These are phyloP conservation scores for Eriocheir sinensis DNA, from an alignment of 1,140 invertebrate genomes.

Conservation along the genomic window DNA sequence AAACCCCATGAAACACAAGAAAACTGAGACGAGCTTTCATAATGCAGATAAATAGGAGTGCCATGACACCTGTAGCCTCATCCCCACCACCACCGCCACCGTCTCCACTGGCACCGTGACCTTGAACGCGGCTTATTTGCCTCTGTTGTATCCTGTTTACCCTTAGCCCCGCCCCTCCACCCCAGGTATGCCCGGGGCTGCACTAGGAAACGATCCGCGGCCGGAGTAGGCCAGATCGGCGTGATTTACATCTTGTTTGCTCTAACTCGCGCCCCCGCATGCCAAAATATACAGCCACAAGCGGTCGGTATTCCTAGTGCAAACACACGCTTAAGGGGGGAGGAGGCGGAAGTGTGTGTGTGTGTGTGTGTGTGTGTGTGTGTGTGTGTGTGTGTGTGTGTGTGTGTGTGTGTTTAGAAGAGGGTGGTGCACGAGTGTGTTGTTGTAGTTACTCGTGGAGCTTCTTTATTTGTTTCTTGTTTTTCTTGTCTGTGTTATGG, in stretches of 20 bases:
- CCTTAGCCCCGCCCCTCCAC: not conserved
- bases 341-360: not conserved
- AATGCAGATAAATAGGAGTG: too few relatives aligned
- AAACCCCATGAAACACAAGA: too few relatives aligned
- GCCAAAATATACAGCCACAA: not conserved
- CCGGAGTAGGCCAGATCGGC: not conserved
- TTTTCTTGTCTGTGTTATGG: too few relatives aligned
- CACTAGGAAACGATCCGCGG: not conserved
- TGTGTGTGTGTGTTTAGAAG: too few relatives aligned
- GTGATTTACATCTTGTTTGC: slow-evolving; percentile 5
- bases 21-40: too few relatives aligned
- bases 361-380: not conserved
- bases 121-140: slow-evolving; percentile 5
- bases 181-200: not conserved
- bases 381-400: slow-evolving; percentile 30
- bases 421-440: too few relatives aligned
- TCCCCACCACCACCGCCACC: not conserved
- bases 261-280: not conserved
- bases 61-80: too few relatives aligned
- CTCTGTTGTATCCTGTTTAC: slow-evolving; percentile 12
- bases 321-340: not conserved
- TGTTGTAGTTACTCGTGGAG: too few relatives aligned
- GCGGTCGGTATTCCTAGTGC: not conserved
- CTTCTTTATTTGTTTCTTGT: too few relatives aligned
- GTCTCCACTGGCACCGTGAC: not conserved